Conservation (phyloP, 2,888 invertebrate species). For the Cynaeus angustus region DNA sequence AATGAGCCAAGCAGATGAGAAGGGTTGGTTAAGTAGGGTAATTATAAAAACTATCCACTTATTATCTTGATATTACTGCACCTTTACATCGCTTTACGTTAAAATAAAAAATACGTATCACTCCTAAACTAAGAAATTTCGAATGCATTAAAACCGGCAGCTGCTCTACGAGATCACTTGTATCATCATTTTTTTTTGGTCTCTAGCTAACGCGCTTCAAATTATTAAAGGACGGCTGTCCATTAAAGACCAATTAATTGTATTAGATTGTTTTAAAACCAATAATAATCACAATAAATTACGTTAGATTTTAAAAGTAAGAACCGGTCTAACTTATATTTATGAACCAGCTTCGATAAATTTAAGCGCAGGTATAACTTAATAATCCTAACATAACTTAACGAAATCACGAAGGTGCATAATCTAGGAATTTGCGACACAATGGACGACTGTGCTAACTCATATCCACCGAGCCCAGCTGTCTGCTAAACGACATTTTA, state of each 20-base stretch:
- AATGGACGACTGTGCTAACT: conserved; percentile 55
- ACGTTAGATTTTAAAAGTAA: conserved; percentile 1
- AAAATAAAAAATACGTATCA: conserved; percentile 52
- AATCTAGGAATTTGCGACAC: conserved; percentile 57
- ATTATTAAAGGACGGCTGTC: conserved; percentile 46
- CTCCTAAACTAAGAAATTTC: conserved; percentile 50
- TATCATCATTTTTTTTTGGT: conserved; percentile 42
- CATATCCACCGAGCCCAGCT: conserved; percentile 51
- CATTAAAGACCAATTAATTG: conserved; percentile 43
- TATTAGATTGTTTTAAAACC: conserved; percentile 31
- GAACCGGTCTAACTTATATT: conserved; percentile 42
- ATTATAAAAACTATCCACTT: conserved; percentile 55
- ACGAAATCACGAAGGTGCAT: conserved; percentile 53
- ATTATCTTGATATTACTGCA: conserved; percentile 58
- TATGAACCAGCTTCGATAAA: conserved; percentile 51
- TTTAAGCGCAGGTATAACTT: conserved; percentile 54
- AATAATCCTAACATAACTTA: conserved; percentile 59
- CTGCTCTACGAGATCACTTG: conserved; percentile 46
- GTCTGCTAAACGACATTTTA: conserved; percentile 52
- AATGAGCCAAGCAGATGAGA: conserved; percentile 54
- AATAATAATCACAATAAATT: conserved; percentile 34
- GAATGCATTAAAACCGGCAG: conserved; percentile 52
- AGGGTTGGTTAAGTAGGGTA: conserved; percentile 53
- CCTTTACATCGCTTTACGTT: conserved; percentile 49
- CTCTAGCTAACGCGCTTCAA: conserved; percentile 42